Evolutionary conservation across 2,113 vertebrate genomes (phyloP).

Genomic region (Crotalus tigris): DNA sequence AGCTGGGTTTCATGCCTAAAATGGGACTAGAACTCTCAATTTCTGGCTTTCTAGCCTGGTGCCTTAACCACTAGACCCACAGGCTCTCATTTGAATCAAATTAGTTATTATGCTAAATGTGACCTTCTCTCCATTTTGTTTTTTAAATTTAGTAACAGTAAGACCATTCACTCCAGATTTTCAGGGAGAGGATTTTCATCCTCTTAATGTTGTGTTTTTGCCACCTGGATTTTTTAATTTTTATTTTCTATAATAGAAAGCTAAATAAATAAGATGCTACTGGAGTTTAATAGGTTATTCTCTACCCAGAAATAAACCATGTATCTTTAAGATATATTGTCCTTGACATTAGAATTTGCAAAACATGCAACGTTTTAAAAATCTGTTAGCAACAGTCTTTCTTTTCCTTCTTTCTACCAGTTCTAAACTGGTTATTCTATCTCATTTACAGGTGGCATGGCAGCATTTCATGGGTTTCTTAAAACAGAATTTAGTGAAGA

Average conservation of each 20-base stretch:
- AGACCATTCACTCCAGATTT: not conserved
- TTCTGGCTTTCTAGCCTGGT: not conserved
- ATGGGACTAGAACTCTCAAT: not conserved
- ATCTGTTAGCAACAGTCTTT: not conserved
- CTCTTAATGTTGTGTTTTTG: not conserved
- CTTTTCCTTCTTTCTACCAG: not conserved
- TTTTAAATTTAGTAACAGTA: not conserved
- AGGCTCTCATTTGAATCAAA: not conserved
- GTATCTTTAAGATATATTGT: not conserved
- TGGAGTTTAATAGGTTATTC: not conserved
- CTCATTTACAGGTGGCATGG: slow-evolving; percentile 78
- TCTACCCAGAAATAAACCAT: not conserved
- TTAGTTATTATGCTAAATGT: not conserved
- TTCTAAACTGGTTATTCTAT: slow-evolving; percentile 20
- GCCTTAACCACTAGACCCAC: not conserved
- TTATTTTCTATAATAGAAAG: not conserved
- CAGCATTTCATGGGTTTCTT: slow-evolving; percentile 87
- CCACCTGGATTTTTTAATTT: not conserved
- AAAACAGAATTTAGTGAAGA: slow-evolving; percentile 95
- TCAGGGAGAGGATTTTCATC: not conserved
- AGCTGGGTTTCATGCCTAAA: not conserved
- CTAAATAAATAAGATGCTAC: not conserved
- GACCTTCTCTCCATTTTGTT: too few species aligned
- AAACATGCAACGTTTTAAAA: not conserved
- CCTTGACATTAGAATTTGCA: not conserved